A percentile compares a stretch with the other conserved stretches of the same genome.
Conservation (phyloP, 2,797 vertebrate genomes). For the Mus spretus region DNA sequence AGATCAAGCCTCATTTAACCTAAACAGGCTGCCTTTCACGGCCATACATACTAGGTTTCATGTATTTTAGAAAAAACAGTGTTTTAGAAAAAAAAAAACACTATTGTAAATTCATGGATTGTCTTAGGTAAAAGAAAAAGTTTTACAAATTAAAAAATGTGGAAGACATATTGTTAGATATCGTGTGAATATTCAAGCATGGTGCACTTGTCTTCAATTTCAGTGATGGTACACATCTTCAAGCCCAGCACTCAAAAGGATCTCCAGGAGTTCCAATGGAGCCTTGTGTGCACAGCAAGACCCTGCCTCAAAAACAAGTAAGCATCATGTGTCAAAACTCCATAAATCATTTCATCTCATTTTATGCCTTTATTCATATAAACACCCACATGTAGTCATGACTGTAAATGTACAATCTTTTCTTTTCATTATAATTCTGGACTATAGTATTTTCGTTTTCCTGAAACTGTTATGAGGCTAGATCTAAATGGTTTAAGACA, state of each 20-base stretch:
- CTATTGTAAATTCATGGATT: background rate
- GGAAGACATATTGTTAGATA: background rate
- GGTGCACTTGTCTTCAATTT: background rate
- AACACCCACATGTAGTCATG: background rate
- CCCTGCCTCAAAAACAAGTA: background rate
- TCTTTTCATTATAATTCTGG: background rate
- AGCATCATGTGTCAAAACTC: background rate
- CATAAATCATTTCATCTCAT: background rate
- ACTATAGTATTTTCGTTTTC: background rate
- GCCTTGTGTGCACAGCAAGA: too few species aligned
- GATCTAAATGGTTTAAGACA: background rate
- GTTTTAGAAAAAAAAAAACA: too few species aligned
- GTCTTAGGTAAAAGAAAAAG: background rate
- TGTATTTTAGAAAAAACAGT: background rate
- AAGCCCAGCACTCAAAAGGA: too few species aligned
- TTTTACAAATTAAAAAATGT: background rate
- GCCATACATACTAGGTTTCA: background rate
- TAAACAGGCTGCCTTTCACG: too few species aligned
- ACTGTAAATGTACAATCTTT: background rate
- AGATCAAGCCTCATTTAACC: too few species aligned
- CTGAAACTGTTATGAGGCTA: background rate
- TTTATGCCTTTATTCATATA: background rate
- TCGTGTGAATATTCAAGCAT: background rate
- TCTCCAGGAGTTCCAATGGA: background rate
- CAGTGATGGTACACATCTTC: background rate